Evolutionary conservation across 2,113 vertebrate species (phyloP), one percentile per base, ranked within the genome.

Genomic region (Triplophysa dalaica): DNA sequence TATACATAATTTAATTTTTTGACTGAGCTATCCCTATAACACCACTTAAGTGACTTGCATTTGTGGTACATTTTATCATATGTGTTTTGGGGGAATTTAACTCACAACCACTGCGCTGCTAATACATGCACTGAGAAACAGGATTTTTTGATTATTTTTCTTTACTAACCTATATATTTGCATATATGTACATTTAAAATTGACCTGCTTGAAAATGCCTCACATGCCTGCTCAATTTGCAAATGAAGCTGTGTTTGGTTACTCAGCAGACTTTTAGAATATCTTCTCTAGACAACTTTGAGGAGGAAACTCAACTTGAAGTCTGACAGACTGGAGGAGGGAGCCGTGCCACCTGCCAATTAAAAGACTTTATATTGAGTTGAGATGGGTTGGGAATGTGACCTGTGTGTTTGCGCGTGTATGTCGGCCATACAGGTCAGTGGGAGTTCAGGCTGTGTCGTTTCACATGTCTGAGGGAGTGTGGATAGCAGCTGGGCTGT

Each of bases 401-500:
- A 72, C 75, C 70, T 84, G 41, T 77, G 72, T 29, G 67, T 66
- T n/a, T 22, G 21, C 54, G 8, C n/a, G 43, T 56, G 67, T 67
- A 68, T 73, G 78, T 61, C 33, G 10, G 17, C 19, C 33, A 75
- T 38, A n/a, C 26, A 73, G 33, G 68, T 48, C 22, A 70, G 77
- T 66, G 48, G 56, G 62, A 77, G 73, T 77, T 50, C 48, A 66
- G 62, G 62, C 62, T 84, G 72, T 66, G 65, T 52, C 69, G 45
- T 62, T 73, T 84, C 66, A 67, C 65, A 67, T 72, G 61, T 74
- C 29, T 82, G 62, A 76, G 77, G 77, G 67, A 79, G 80, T 69
- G 17, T n/a, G 33, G 45, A 41, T 50, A 64, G 75, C 73, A 58
- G 77, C 72, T 74, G 45, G 58, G 22, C 22, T 54, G 50, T 67